Conservation (phyloP, 2,113 vertebrate genomes). For the Rhinogobius similis region DNA sequence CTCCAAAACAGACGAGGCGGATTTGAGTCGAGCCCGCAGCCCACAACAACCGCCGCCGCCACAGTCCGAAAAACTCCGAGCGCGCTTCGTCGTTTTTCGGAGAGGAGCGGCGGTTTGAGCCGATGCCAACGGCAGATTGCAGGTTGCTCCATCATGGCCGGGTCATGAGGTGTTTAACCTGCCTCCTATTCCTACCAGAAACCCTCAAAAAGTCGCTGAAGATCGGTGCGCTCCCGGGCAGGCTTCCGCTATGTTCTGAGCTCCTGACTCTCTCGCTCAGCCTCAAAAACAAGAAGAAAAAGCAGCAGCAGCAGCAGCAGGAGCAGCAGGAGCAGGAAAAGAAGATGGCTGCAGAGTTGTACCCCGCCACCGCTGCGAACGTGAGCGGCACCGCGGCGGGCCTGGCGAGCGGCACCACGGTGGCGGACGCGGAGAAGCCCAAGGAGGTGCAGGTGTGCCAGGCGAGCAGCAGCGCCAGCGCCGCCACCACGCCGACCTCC, state of each 20-base stretch:
- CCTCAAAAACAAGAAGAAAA: constrained; percentile 72
- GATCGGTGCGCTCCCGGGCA: constrained; percentile 75
- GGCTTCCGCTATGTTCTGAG: constrained; percentile 83
- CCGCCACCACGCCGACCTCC: constrained; percentile 74
- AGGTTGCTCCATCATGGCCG: constrained; percentile 84
- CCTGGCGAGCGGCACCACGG: constrained; percentile 77
- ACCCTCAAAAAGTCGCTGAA: constrained; percentile 89
- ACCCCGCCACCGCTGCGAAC: constrained; percentile 80
- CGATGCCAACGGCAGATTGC: constrained; percentile 88
- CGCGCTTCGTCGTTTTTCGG: background rate
- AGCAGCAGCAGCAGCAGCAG: constrained; percentile 18
- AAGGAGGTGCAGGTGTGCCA: constrained; percentile 79
- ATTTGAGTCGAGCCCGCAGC: no score
- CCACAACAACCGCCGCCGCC: no score
- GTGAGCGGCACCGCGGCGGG: constrained; percentile 77
- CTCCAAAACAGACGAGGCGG: no score
- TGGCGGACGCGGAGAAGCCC: constrained; percentile 77
- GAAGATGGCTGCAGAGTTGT: constrained; percentile 95
- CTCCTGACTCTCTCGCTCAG: constrained; percentile 79
- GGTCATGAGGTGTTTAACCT: constrained; percentile 92
- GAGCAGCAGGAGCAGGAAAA: constrained; percentile 11
- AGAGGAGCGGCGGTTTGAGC: constrained; percentile 38
- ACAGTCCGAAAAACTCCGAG: background rate
- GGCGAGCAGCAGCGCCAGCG: constrained; percentile 67
- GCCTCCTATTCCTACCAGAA: constrained; percentile 90